Base-by-base conservation (phyloP, 2,113 vertebrate genomes). In the Lucifuga dentata region DNA sequence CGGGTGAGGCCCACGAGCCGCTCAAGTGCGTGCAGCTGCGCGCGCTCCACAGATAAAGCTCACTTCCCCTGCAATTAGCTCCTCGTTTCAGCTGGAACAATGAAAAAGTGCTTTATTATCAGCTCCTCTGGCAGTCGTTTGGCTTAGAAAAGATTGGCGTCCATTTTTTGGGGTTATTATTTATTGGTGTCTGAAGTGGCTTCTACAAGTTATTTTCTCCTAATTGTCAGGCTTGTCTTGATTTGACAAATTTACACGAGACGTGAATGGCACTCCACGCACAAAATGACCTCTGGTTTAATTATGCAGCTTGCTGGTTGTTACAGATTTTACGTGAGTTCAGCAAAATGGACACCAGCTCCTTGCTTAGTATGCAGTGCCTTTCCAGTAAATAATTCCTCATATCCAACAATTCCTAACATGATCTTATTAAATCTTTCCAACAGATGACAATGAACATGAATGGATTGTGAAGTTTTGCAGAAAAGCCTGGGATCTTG, bases 11-110 rank as follows among this genome's bases (percentile, higher is more conserved):
- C 90, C 71, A 80, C 71, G 62, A 53, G 82, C 46, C 17, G 90
- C 94, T 99, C 95, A 99, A 99, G 98, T 98, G 95, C 93, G 92
- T 98, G 96, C 98, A 99, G 98, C 98, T 99, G 98, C 95, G 93
- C 86, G 94, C 89, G 94, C 94, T 93, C 92, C 92, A 7, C 26
- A 93, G 93, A 93, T 75, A 87, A 94, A 70, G 80, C 86, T 76
- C 92, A 95, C 95, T 91, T 92, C 93, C 89, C 90, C 89, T 80
- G 94, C 95, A 98, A 99, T 99, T 99, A 98, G 92, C 94, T 94
- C 89, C 94, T 95, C 93, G 88, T 96, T 96, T 89, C 93, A 94
- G 92, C 95, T 92, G 78, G 92, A 92, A 94, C 89, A 87, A 88
- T 92, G 93, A 92, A 93, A 91, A 94, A 89, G 64, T 68, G 94